phyloP scores from a whole-genome alignment of 2,113 vertebrate genomes.

The Paraplagusia blochii region DNA sequence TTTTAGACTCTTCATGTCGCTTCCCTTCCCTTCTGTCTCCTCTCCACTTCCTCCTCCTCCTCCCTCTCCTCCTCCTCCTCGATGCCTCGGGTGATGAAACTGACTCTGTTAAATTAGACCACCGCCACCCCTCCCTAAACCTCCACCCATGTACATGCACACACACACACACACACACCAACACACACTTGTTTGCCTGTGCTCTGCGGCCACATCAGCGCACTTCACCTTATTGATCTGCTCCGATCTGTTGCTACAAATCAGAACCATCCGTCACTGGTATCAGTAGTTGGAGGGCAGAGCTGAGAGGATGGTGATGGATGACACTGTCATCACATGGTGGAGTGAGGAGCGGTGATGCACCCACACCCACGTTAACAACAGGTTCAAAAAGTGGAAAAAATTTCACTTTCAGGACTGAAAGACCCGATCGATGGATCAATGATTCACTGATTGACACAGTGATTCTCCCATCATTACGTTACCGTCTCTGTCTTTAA shows the following conservation, averaged over 20 bases:
- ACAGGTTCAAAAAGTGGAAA: not conserved
- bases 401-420: no score
- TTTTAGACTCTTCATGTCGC: slow-evolving; percentile 54
- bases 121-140: slow-evolving; percentile 6
- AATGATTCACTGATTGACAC: no score
- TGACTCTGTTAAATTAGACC: slow-evolving; percentile 60
- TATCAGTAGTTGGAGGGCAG: slow-evolving; percentile 49
- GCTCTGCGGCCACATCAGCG: slow-evolving; percentile 50
- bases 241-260: slow-evolving; percentile 40
- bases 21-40: slow-evolving; percentile 39
- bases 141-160: slow-evolving; percentile 11
- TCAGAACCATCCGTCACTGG: slow-evolving; percentile 57
- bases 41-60: slow-evolving; percentile 27
- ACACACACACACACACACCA: slow-evolving; percentile 6
- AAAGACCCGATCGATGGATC: no score
- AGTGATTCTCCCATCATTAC: no score
- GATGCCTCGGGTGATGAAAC: slow-evolving; percentile 72
- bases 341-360: slow-evolving; percentile 5
- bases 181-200: slow-evolving; percentile 46
- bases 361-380: slow-evolving; percentile 8
- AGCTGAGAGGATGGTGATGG: slow-evolving; percentile 56
- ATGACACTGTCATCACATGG: slow-evolving; percentile 48
- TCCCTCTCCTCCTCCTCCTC: slow-evolving; percentile 33
- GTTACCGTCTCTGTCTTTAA: no score
- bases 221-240: slow-evolving; percentile 65